Percentiles rank a stretch among this genome's conserved stretches.
Conservation (phyloP, 1,140 invertebrate genomes). For the Megalopta genalis region DNA sequence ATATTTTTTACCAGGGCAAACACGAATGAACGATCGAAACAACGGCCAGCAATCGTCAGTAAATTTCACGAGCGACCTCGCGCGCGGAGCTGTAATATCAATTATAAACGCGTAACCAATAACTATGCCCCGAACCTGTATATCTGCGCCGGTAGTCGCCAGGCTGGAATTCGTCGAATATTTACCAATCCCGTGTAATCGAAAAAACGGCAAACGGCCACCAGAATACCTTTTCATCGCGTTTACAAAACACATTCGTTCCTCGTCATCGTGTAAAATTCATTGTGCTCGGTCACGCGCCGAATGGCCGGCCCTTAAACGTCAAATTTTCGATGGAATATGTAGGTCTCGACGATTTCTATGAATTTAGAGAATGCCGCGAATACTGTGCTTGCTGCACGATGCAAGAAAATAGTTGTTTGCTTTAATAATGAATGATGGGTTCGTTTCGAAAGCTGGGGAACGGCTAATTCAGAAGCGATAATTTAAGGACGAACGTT, state of each 20-base stretch:
- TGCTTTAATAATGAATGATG: too few relatives aligned
- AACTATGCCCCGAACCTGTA: constrained; percentile 46
- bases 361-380: too few relatives aligned
- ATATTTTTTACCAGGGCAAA: constrained; percentile 49
- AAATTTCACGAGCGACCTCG: constrained; percentile 53
- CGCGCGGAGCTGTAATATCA: constrained; percentile 59
- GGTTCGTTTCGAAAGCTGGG: too few relatives aligned
- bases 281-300: neutral
- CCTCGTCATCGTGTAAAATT: constrained; percentile 23
- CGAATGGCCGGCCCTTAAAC: neutral
- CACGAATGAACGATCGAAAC: constrained; percentile 41
- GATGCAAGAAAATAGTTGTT: too few relatives aligned
- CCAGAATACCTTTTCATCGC: constrained; percentile 53
- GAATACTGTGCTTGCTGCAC: too few relatives aligned
- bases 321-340: neutral
- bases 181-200: constrained; percentile 61
- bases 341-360: too few relatives aligned
- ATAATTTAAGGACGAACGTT: too few relatives aligned
- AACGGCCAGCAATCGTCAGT: constrained; percentile 58
- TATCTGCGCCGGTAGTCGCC: constrained; percentile 24
- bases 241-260: constrained; percentile 60
- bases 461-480: too few relatives aligned
- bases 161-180: constrained; percentile 56
- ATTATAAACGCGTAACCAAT: constrained; percentile 62
- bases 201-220: constrained; percentile 49